These are phyloP conservation scores for Pocillopora grandis DNA, from an alignment of 92 coral and sea anemone species.

Conservation along the genomic window DNA sequence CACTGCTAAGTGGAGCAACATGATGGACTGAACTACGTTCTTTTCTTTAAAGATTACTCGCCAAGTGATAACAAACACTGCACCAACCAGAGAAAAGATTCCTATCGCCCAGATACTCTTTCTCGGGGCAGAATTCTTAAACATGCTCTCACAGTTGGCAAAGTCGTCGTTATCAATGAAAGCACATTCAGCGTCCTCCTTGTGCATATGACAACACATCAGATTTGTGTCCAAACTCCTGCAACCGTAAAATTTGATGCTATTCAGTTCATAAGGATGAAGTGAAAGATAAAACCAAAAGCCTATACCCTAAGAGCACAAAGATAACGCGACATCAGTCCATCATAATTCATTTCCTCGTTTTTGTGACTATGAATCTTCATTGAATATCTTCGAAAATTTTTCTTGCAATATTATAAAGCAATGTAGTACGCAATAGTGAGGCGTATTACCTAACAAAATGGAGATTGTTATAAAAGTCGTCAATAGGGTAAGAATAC, in stretches of 20 bases:
- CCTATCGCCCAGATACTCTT: conserved; percentile 83
- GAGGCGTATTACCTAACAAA: too few relatives aligned
- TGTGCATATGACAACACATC: neutral
- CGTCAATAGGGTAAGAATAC: too few relatives aligned
- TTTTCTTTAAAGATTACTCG: conserved; percentile 63
- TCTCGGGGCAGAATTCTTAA: neutral
- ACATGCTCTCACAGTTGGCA: neutral
- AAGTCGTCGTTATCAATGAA: neutral
- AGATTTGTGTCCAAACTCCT: neutral
- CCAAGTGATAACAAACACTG: conserved; percentile 75
- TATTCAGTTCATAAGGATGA: too few relatives aligned
- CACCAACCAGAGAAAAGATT: conserved; percentile 74
- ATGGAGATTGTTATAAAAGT: too few relatives aligned
- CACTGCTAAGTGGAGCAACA: conserved; percentile 70
- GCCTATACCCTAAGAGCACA: too few relatives aligned
- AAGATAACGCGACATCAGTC: too few relatives aligned
- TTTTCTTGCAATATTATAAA: too few relatives aligned
- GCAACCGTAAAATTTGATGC: neutral
- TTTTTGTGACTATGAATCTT: too few relatives aligned
- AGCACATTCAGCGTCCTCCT: conserved; percentile 1
- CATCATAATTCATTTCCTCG: too few relatives aligned
- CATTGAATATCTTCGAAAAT: too few relatives aligned
- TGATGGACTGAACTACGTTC: neutral
- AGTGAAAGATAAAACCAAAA: neutral
- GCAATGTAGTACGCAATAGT: too few relatives aligned